Conservation (phyloP, 2,797 vertebrate species). For the Tokudaia tokunoshimensis region DNA sequence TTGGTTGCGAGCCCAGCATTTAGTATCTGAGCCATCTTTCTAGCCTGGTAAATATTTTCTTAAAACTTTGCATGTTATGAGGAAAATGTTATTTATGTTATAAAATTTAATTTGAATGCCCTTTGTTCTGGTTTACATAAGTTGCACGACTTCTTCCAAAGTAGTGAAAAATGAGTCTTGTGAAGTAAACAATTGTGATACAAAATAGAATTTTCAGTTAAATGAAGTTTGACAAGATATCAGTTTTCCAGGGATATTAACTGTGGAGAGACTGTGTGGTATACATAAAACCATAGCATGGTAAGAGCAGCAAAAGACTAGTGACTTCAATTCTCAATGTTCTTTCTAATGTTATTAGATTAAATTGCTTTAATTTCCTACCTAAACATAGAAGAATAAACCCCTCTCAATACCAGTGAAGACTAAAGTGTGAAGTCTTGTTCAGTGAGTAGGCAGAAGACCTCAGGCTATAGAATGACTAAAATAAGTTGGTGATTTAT, state of each 20-base stretch:
- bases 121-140: conserved; percentile 30
- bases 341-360: not conserved
- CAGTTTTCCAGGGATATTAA: not conserved
- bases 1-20: not conserved
- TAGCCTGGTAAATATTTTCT: not conserved
- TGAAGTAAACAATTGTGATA: not conserved
- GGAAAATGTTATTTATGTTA: not conserved
- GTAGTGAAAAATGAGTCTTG: not conserved
- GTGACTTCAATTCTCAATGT: not conserved
- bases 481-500: not conserved
- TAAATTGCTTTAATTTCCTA: not conserved
- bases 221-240: not conserved
- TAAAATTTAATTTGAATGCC: not conserved
- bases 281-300: not conserved
- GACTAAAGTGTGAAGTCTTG: not conserved
- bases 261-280: not conserved
- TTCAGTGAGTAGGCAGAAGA: not conserved
- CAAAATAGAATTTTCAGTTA: not conserved
- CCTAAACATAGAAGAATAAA: not conserved
- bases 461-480: not conserved
- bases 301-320: not conserved
- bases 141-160: not conserved
- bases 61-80: not conserved
- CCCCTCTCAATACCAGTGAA: not conserved
- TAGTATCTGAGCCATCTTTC: not conserved